Base-by-base conservation (phyloP, 2,888 invertebrate species). In the Platynereis dumerilii region DNA sequence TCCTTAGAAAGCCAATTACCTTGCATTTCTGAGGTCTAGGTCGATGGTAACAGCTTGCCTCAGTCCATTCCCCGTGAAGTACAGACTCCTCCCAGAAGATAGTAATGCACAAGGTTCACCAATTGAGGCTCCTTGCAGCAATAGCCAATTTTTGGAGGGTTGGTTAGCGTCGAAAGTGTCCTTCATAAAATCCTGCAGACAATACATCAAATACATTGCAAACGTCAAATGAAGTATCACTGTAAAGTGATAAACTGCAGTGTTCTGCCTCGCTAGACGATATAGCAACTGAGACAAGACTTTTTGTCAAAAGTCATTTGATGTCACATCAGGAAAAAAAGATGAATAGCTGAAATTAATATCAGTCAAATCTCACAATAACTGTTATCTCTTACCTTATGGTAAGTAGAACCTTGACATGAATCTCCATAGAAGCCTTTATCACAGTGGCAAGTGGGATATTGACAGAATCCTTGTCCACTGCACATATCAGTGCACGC, bases 381-480 rank as follows among this genome's bases (percentile, higher is more conserved):
- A 34, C 34, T 34, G 5, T 34, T 34, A 34, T 34, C 34, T 7
- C 34, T 34, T 7, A 34, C 34, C 22, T 48, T 59, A 17, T 15
- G 42, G 2, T 1, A 22, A 27, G 59, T 42, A 42, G 34, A 39
- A 53, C 60, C 55, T 44, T 56, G 48, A 60, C 81, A 81, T 61
- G 72, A 68, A 2, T 69, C 60, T n/a, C 78, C 79, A 3, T 66
- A 65, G 62, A 77, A 79, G 27, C 76, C 78, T 2, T 68, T 68
- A 67, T 81, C 79, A 75, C 81, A 81, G 27, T 64, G 53, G 67
- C 80, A 80, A 54, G 61, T 58, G 60, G 77, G 76, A 62, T 68
- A 74, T 22, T 75, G 65, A 72, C 84, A 85, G 60, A 72, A 70
- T 17, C 85, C 85, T 69, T 82, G 83, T 0, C 84, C 84, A 66